Conservation (phyloP, 1,140 invertebrate genomes). For the Formica exsecta region DNA sequence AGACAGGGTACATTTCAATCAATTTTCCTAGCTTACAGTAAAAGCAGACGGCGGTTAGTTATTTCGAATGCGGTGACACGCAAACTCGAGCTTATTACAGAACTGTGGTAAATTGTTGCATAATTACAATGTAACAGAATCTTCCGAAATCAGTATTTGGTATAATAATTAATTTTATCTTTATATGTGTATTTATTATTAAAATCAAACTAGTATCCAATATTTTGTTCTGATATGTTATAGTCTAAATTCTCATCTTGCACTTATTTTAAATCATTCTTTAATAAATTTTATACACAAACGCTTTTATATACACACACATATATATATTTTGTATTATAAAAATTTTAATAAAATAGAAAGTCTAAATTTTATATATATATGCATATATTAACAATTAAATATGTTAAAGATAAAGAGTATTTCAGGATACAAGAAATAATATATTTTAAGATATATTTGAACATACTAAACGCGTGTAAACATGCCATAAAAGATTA, state of each 20-base stretch:
- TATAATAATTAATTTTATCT: not conserved
- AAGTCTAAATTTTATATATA: too few species aligned
- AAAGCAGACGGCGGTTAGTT: constrained; percentile 18
- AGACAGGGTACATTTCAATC: not conserved
- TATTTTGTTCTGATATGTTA: not conserved
- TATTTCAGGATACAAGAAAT: constrained; percentile 2
- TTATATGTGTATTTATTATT: not conserved
- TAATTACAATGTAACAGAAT: constrained; percentile 39
- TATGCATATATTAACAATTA: not conserved
- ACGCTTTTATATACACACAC: too few species aligned
- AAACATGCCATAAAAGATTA: not conserved
- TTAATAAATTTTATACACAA: not conserved
- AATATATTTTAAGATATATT: not conserved
- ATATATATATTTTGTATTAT: too few species aligned
- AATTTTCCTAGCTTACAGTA: constrained; percentile 10
- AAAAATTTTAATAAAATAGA: not conserved
- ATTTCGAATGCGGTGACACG: constrained; percentile 36
- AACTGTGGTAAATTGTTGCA: constrained; percentile 28
- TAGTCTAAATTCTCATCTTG: not conserved
- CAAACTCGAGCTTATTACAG: constrained; percentile 38
- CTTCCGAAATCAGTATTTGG: constrained; percentile 4
- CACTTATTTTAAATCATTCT: not conserved
- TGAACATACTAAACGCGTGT: too few species aligned
- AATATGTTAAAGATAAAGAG: not conserved
- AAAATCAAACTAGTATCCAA: not conserved